These are phyloP conservation scores for Bubo blakistoni DNA, from an alignment of 2,113 vertebrate genomes.

Conservation along the genomic window DNA sequence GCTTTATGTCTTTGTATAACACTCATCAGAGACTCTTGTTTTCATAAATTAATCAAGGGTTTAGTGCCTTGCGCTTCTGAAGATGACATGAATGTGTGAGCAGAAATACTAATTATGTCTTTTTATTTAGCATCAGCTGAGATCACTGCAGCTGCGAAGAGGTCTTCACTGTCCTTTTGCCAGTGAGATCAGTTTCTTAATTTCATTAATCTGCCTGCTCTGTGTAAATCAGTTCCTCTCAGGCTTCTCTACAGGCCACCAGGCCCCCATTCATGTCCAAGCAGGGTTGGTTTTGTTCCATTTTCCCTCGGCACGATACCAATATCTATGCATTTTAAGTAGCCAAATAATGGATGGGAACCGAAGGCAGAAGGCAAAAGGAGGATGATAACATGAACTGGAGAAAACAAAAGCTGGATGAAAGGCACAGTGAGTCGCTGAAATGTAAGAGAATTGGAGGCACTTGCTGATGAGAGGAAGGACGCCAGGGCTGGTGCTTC, in stretches of 20 bases:
- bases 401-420: not conserved
- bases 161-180: not conserved
- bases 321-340: not conserved
- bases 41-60: constrained; percentile 11
- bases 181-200: not conserved
- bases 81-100: not conserved
- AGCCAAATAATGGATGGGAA: not conserved
- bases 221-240: not conserved
- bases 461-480: not conserved
- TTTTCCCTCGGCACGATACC: not conserved
- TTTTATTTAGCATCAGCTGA: not conserved
- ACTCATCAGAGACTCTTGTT: not conserved
- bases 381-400: not conserved
- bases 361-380: not conserved
- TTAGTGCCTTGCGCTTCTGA: not conserved
- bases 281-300: not conserved
- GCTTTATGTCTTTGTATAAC: not conserved
- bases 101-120: not conserved
- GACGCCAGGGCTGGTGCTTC: fast-evolving
- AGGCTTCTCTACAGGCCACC: not conserved
- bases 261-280: fast-evolving
- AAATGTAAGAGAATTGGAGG: not conserved
- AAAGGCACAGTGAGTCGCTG: not conserved
- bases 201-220: not conserved
- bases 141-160: not conserved